These are phyloP conservation scores for Montipora sp. DNA, from an alignment of 64 coral and sea anemone species.

Conservation along the genomic window DNA sequence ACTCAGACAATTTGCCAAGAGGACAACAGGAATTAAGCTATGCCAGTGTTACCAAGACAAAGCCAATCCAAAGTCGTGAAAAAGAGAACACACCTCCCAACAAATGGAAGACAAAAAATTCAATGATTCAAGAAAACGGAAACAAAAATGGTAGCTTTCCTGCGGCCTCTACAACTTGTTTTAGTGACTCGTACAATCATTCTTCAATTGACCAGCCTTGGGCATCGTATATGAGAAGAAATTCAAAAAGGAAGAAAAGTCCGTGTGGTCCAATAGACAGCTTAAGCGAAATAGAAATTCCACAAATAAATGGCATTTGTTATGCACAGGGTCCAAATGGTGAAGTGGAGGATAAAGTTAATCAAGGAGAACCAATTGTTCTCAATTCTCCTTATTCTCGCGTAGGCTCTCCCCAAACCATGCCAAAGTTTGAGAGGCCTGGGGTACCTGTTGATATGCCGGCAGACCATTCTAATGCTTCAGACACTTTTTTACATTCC, in stretches of 20 bases:
- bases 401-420: background rate
- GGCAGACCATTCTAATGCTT: background rate
- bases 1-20: background rate
- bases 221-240: constrained; percentile 2
- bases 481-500: background rate
- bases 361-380: background rate
- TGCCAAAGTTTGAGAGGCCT: background rate
- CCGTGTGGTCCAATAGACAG: constrained; percentile 5
- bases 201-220: constrained; percentile 23
- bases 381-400: background rate
- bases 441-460: background rate
- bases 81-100: background rate
- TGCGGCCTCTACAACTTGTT: background rate
- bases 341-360: background rate
- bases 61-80: background rate
- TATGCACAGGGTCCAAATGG: background rate
- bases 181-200: background rate
- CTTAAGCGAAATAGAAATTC: constrained; percentile 33
- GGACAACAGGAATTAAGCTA: background rate
- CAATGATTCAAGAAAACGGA: background rate
- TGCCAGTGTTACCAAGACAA: constrained; percentile 12
- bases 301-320: background rate
- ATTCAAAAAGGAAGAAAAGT: background rate
- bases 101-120: background rate
- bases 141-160: background rate